Conservation (phyloP, 2,113 vertebrate species). For the Zapus hudsonius region DNA sequence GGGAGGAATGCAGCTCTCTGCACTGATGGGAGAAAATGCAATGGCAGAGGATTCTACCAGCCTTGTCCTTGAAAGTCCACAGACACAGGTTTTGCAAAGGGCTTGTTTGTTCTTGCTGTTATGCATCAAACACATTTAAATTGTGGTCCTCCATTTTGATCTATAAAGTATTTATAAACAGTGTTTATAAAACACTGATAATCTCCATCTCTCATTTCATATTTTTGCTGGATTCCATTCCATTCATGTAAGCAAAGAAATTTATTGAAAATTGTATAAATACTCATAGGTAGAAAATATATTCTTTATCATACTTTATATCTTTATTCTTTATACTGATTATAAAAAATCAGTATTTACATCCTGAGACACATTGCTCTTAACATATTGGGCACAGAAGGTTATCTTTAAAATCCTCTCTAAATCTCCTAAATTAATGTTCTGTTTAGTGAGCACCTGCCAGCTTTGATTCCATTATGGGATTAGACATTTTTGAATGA, state of each 20-base stretch:
- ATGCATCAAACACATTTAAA: not conserved
- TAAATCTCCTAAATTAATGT: slow-evolving; percentile 71
- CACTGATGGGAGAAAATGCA: not conserved
- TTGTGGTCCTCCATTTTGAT: not conserved
- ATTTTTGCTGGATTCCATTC: fast-evolving
- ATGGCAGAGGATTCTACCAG: not conserved
- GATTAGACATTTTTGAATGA: slow-evolving; percentile 64
- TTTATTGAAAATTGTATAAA: not conserved
- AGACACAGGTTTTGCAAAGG: not conserved
- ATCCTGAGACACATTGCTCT: slow-evolving; percentile 19
- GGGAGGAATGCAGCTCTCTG: not conserved
- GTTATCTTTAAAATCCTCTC: slow-evolving; percentile 68
- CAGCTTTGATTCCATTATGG: slow-evolving; percentile 61
- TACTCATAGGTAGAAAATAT: not conserved
- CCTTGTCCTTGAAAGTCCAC: not conserved
- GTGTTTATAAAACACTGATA: not conserved
- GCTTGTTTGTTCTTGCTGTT: fast-evolving
- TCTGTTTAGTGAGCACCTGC: slow-evolving; percentile 54
- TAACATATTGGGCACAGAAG: slow-evolving; percentile 37
- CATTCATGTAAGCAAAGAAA: not conserved
- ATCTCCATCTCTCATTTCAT: not conserved
- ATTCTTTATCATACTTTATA: not conserved
- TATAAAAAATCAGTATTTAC: slow-evolving; percentile 44
- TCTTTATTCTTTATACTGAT: not conserved
- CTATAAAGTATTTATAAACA: not conserved